Conservation (phyloP, 1,140 invertebrate species). For the Atopsyche davidsoni region DNA sequence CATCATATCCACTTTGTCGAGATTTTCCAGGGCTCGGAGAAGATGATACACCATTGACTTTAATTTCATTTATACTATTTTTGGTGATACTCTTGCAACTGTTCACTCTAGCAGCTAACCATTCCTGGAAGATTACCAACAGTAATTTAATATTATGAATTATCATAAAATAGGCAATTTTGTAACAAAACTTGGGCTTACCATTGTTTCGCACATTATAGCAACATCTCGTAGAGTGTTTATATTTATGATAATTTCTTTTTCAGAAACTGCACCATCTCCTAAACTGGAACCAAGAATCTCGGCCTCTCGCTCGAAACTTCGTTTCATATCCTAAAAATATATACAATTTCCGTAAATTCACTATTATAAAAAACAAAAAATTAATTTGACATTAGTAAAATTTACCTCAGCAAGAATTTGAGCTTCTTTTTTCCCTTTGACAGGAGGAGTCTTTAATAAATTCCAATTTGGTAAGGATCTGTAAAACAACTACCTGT, state of each 20-base stretch:
- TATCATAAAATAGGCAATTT: constrained; percentile 32
- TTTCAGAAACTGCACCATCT: constrained; percentile 75
- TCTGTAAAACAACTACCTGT: constrained; percentile 41
- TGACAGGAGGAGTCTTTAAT: constrained; percentile 50
- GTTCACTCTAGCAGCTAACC: constrained; percentile 29
- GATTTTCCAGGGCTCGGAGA: constrained; percentile 10
- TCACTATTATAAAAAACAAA: background rate
- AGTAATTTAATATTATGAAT: background rate
- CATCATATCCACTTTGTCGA: constrained; percentile 18
- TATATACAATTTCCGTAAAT: constrained; percentile 4
- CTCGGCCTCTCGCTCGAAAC: constrained; percentile 73
- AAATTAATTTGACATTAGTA: background rate
- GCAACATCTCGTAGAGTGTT: constrained; percentile 75
- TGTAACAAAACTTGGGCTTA: constrained; percentile 41
- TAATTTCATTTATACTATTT: constrained; percentile 17
- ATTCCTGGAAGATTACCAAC: constrained; percentile 55
- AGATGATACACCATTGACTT: constrained; percentile 17
- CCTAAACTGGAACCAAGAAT: constrained; percentile 84
- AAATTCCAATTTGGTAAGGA: constrained; percentile 78
- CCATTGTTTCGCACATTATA: constrained; percentile 87
- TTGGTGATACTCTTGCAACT: constrained; percentile 28
- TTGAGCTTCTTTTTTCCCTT: constrained; percentile 21
- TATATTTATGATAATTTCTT: constrained; percentile 76
- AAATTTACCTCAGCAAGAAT: constrained; percentile 5
- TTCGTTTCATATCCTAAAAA: constrained; percentile 39